Conservation (phyloP, 2,888 invertebrate genomes). For the Aleiodes alternator region DNA sequence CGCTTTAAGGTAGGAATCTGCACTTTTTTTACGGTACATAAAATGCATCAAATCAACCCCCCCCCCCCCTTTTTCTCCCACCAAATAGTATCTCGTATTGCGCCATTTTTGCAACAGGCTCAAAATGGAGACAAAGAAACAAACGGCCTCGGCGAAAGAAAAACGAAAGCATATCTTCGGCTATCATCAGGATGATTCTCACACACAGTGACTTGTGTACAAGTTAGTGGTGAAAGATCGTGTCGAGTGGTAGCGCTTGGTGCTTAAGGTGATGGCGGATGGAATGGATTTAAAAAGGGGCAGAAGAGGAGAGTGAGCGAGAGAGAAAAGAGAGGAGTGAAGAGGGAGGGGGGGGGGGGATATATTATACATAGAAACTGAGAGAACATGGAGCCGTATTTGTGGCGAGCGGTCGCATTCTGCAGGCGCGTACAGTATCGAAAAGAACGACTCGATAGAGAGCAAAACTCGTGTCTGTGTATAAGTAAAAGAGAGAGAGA, state of each 20-base stretch:
- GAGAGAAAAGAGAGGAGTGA: no score
- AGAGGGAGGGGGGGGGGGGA: background rate
- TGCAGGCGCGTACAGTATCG: constrained; percentile 34
- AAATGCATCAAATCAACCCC: no score
- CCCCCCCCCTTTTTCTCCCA: no score
- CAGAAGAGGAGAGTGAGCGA: background rate
- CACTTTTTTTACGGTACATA: no score
- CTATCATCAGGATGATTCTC: background rate
- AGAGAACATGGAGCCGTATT: constrained; percentile 23
- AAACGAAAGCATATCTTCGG: no score
- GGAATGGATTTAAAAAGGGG: background rate
- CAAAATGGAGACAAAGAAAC: no score
- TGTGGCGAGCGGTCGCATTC: constrained; percentile 42
- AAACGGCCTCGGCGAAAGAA: no score
- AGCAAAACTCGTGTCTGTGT: no score
- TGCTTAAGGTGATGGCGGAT: constrained; percentile 2
- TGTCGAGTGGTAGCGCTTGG: constrained; percentile 17
- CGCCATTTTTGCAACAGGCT: no score
- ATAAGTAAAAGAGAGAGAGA: constrained; percentile 47
- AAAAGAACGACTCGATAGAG: constrained; percentile 23
- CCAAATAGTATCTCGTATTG: no score
- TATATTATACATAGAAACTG: background rate
- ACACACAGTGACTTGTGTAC: background rate
- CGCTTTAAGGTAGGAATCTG: no score
- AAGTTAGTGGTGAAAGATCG: constrained; percentile 14